These are phyloP conservation scores for Pangasius sanitwongsei DNA, from an alignment of 2,797 vertebrate species.

Conservation along the genomic window DNA sequence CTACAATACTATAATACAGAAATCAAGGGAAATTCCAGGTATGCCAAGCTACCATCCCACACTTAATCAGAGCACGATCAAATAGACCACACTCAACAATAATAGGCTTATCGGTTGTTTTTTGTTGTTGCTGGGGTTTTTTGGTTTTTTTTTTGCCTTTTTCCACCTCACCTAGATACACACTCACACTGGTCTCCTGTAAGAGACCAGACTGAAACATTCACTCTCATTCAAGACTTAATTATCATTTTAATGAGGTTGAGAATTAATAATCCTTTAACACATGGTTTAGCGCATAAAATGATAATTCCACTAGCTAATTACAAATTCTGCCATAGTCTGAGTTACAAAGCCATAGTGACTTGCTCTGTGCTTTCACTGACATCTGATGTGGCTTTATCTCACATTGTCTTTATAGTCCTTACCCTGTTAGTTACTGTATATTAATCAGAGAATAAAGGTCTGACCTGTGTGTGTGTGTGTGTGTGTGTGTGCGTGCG, in stretches of 20 bases:
- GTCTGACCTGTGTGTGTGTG: neutral
- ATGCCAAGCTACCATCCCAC: neutral
- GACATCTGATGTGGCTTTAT: slow-evolving; percentile 27
- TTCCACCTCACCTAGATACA: slow-evolving; percentile 18
- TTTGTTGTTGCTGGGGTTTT: neutral
- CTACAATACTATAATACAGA: neutral
- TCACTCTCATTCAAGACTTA: slow-evolving; percentile 62
- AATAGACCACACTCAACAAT: neutral
- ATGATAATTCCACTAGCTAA: slow-evolving; percentile 71
- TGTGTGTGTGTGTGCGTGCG: neutral
- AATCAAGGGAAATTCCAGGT: neutral
- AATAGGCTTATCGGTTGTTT: neutral
- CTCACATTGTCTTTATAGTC: slow-evolving; percentile 28
- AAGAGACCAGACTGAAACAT: slow-evolving; percentile 49
- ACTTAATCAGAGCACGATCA: neutral
- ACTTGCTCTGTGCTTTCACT: slow-evolving; percentile 22
- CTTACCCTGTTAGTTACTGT: neutral
- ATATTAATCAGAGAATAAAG: slow-evolving; percentile 20
- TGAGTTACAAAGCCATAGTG: slow-evolving; percentile 35
- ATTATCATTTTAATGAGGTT: slow-evolving; percentile 76
- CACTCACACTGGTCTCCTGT: slow-evolving; percentile 36
- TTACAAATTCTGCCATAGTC: slow-evolving; percentile 66
- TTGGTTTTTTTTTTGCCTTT: slow-evolving; percentile 10
- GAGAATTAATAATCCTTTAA: slow-evolving; percentile 69
- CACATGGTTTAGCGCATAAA: slow-evolving; percentile 68